phyloP scores from a whole-genome alignment of 2,113 vertebrate species.

The Colinus virginianus region DNA sequence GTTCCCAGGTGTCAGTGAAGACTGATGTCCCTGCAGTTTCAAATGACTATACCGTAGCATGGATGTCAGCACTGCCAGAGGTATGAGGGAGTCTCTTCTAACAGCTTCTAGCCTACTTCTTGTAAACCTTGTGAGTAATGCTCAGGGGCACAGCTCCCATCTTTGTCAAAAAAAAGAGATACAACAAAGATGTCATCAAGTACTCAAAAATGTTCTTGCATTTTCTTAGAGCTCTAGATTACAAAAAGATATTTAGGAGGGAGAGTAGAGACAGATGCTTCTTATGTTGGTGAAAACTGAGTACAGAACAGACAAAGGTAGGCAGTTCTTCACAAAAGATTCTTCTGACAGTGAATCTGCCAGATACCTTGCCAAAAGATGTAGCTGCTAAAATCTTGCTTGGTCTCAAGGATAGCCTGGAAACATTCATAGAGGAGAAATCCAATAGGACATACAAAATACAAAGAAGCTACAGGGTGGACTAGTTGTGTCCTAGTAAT shows the following conservation, averaged over 20 bases:
- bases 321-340: constrained; percentile 32
- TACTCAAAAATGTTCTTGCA: background rate
- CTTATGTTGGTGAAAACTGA: constrained; percentile 27
- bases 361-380: constrained; percentile 39
- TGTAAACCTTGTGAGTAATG: background rate
- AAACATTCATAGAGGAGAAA: constrained; percentile 35
- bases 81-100: constrained; percentile 1
- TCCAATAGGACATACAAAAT: background rate
- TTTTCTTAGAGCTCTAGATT: constrained; percentile 31
- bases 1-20: constrained; percentile 59
- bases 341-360: constrained; percentile 8
- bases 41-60: constrained; percentile 36
- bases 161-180: background rate
- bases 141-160: constrained; percentile 11
- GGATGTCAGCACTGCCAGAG: constrained; percentile 61
- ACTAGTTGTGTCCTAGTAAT: background rate
- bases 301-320: constrained; percentile 55
- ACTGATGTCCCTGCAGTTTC: constrained; percentile 53
- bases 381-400: constrained; percentile 27
- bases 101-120: background rate
- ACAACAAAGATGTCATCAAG: background rate
- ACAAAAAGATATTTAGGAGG: constrained; percentile 3
- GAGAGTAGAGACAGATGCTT: constrained; percentile 9
- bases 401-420: constrained; percentile 25
- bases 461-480: constrained; percentile 43